Conservation (phyloP, 2,797 vertebrate species). For the Megaceryle alcyon region DNA sequence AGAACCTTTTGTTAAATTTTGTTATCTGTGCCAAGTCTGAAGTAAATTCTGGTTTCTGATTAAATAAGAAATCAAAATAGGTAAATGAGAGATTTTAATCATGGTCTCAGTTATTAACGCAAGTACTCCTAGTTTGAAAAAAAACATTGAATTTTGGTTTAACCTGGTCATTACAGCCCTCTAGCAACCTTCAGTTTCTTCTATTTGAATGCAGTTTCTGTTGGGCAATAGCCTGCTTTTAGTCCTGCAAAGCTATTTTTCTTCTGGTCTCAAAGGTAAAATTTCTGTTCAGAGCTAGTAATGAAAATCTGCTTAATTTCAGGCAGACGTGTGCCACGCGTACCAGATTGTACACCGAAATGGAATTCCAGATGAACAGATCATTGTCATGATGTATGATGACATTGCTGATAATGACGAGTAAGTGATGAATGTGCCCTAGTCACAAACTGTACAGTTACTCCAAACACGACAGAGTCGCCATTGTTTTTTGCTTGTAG, state of each 20-base stretch:
- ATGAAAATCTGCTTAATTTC: not conserved
- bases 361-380: constrained; percentile 95
- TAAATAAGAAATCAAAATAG: not conserved
- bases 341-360: constrained; percentile 96
- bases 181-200: not conserved
- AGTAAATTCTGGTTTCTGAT: not conserved
- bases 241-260: not conserved
- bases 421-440: constrained; percentile 81
- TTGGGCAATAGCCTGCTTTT: not conserved
- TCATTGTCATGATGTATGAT: constrained; percentile 98
- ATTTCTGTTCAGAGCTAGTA: not conserved
- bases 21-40: not conserved
- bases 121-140: not conserved
- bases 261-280: not conserved
- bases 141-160: not conserved
- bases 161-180: not conserved
- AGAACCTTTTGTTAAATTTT: not conserved
- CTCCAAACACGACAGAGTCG: not conserved
- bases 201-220: not conserved
- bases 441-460: not conserved
- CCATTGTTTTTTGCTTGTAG: not conserved
- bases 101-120: not conserved
- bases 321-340: constrained; percentile 95
- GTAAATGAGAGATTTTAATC: not conserved
- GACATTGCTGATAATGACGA: constrained; percentile 86